A percentile compares a stretch with the other conserved stretches of the same genome.
Evolutionary conservation across 1,140 invertebrate genomes (phyloP).

Genomic region (Laodelphax striatellus): DNA sequence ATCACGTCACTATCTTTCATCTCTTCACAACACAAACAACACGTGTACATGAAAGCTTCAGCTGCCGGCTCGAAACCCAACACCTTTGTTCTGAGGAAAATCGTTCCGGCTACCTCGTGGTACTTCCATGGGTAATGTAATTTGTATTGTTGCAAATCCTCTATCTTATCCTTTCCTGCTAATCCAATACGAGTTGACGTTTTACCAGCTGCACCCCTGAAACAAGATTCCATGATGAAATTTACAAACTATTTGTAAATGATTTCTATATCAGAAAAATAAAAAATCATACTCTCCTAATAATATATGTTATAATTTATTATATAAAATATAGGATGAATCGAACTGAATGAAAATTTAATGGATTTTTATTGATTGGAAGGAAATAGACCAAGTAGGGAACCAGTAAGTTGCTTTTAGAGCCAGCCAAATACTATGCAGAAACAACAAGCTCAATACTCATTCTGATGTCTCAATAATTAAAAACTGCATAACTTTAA

Average conservation of each 20-base stretch:
- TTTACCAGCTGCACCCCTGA: neutral
- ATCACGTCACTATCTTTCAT: neutral
- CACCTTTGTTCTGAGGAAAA: neutral
- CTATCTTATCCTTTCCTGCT: neutral
- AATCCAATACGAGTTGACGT: neutral
- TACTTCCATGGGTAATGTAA: neutral
- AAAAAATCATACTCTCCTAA: too few relatives aligned
- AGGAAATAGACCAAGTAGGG: too few relatives aligned
- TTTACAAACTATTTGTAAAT: neutral
- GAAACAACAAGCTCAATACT: too few relatives aligned
- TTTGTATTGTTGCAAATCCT: neutral
- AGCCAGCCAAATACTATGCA: too few relatives aligned
- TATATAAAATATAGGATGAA: neutral
- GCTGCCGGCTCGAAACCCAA: neutral
- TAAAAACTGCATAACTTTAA: too few relatives aligned
- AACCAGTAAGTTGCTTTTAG: too few relatives aligned
- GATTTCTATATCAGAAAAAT: neutral
- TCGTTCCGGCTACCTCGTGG: neutral
- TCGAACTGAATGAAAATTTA: neutral
- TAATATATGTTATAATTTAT: too few relatives aligned
- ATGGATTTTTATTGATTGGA: neutral
- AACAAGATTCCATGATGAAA: neutral
- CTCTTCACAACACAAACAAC: neutral
- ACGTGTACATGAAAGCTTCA: neutral
- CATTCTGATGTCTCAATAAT: too few relatives aligned